Base-by-base conservation (phyloP, 2,888 invertebrate genomes). In the Meghimatium bilineatum region DNA sequence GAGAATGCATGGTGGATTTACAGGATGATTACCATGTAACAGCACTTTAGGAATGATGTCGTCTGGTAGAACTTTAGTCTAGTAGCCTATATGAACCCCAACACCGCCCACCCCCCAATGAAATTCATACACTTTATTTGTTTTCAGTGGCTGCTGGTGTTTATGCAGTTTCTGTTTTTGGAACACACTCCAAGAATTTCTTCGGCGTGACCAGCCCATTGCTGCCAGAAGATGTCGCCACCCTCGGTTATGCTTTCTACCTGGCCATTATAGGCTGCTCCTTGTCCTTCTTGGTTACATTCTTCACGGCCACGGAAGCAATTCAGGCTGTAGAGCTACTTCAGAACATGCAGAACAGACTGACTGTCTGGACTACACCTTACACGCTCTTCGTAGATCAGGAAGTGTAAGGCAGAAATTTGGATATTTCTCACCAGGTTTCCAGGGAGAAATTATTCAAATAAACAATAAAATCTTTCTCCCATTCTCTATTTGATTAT, bases 341-440 rank as follows among this genome's bases (percentile, higher is more conserved):
- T 63, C 83, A 75, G 29, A 88, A 88, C 78, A 87, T 88, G 85
- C 87, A 87, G 74, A 84, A 87, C 56, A 85, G 87, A 0, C 60
- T 88, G 26, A 87, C 87, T 14, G 85, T 87, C 2, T 87, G 87
- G 87, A 85, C 85, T 36, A 86, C 86, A 0, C 87, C 86, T 17
- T 88, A 88, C 82, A 88, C 87, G 1, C 87, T 88, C n/a, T 88
- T 88, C 69, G 82, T 86, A 0, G 87, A 88, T 67, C 87, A 88
- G 80, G 87, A 88, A 29, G 72, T 82, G 38, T 83, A 71, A 82
- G 38, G 5, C 36, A 23, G 56, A 44, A 44, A 12, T 44, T 23
- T 12, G 6, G 10, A 23, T 56, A 56, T 56, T 56, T 56, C 17
- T 56, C 14, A 6, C 17, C 3, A 20, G 20, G 23, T 56, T 56